These are phyloP conservation scores for Meloidogyne exigua DNA, from an alignment of 1,140 invertebrate genomes.

Conservation along the genomic window DNA sequence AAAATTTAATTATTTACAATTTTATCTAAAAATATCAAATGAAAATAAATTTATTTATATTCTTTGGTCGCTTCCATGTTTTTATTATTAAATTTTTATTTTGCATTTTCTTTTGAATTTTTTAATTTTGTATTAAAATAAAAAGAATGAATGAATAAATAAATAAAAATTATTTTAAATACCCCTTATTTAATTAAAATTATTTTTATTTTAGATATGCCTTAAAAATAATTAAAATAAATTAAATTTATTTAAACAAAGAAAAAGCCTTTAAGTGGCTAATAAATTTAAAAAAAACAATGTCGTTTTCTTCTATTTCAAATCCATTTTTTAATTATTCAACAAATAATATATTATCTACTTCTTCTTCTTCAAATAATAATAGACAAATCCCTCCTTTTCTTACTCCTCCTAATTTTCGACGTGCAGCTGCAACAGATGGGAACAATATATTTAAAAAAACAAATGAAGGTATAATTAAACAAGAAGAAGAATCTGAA, in stretches of 20 bases:
- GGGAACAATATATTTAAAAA: background rate
- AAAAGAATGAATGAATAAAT: background rate
- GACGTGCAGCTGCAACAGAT: background rate
- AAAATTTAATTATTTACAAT: background rate
- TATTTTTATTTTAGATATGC: background rate
- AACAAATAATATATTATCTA: background rate
- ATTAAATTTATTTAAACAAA: background rate
- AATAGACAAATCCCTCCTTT: background rate
- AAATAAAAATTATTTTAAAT: too few species aligned
- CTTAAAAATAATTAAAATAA: background rate
- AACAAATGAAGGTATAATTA: background rate
- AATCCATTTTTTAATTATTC: conserved; percentile 5
- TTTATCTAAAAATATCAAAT: background rate
- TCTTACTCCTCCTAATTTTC: background rate
- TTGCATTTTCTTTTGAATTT: background rate
- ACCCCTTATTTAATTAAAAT: too few species aligned
- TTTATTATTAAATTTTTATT: background rate
- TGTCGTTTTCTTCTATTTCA: background rate
- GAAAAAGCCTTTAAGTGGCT: background rate
- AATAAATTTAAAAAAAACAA: background rate
- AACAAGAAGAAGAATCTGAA: background rate
- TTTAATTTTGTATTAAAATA: background rate
- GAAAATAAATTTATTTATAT: background rate
- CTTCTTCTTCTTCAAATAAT: background rate
- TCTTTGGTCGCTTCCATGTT: background rate